Percentiles rank a stretch among this genome's conserved stretches.
Conservation (phyloP, 2,888 invertebrate species). For the Anoncus sp. region DNA sequence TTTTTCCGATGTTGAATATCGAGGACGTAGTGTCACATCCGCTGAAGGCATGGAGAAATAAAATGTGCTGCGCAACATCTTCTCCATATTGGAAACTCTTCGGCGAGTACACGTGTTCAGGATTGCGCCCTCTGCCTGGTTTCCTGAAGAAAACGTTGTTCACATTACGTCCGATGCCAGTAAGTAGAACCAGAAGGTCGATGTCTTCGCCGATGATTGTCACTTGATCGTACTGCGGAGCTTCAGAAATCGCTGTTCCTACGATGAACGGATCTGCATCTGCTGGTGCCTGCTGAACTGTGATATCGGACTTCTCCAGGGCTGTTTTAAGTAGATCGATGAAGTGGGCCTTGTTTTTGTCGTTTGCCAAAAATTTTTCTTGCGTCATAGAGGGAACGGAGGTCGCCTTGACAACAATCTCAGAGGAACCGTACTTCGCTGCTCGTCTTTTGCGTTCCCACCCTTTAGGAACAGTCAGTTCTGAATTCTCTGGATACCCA, state of each 20-base stretch:
- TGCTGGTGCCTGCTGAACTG: no score
- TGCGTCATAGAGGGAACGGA: slow-evolving; percentile 9
- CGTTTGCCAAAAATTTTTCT: slow-evolving; percentile 18
- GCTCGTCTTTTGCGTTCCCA: slow-evolving; percentile 41
- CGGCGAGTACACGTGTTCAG: slow-evolving; percentile 27
- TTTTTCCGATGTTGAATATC: slow-evolving; percentile 18
- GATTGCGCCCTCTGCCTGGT: slow-evolving; percentile 51
- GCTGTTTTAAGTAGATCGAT: not conserved
- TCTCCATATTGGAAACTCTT: slow-evolving; percentile 30
- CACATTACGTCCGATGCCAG: slow-evolving; percentile 38
- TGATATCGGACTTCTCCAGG: no score
- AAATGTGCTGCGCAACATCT: slow-evolving; percentile 49
- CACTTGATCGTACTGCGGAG: not conserved
- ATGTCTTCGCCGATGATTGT: slow-evolving; percentile 64
- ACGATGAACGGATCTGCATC: slow-evolving; percentile 52
- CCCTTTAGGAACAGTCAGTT: not conserved
- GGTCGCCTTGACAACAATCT: slow-evolving; percentile 14
- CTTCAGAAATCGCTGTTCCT: not conserved
- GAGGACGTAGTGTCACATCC: slow-evolving; percentile 5
- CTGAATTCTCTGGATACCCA: slow-evolving; percentile 17
- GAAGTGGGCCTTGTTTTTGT: slow-evolving; percentile 12
- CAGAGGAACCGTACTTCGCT: not conserved
- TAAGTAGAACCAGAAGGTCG: slow-evolving; percentile 42
- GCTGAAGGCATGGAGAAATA: slow-evolving; percentile 59
- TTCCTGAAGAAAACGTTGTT: slow-evolving; percentile 55